Percentiles rank a stretch among this genome's conserved stretches.
Evolutionary conservation across 2,888 invertebrate genomes (phyloP).

Genomic region (Tupiocoris notatus): DNA sequence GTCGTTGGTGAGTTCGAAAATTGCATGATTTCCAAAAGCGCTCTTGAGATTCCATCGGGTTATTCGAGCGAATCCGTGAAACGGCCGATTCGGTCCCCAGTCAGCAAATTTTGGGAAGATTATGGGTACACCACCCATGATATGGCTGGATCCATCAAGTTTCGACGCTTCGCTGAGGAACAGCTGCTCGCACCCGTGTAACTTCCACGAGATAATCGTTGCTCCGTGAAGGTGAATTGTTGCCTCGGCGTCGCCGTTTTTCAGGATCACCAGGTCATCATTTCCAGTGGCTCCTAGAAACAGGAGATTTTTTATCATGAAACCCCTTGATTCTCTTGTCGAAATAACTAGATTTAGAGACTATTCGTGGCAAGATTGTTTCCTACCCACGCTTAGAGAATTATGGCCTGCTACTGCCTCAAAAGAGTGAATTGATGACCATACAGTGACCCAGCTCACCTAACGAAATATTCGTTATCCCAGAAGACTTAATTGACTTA

Average conservation of each 20-base stretch:
- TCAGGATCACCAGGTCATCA: neutral
- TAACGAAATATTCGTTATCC: too few species aligned
- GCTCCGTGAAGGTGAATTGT: conserved; percentile 12
- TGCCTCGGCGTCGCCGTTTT: conserved; percentile 12
- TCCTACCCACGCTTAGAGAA: too few species aligned
- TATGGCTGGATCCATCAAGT: conserved; percentile 14
- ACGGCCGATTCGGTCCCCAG: conserved; percentile 22
- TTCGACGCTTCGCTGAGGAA: conserved; percentile 26
- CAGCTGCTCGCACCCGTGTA: conserved; percentile 10
- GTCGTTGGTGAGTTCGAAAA: conserved; percentile 7
- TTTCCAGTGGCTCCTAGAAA: neutral
- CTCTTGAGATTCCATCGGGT: neutral
- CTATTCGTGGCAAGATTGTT: too few species aligned
- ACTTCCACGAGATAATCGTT: conserved; percentile 24
- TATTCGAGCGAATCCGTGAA: conserved; percentile 26
- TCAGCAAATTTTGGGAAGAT: conserved; percentile 33
- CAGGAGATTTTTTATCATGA: too few species aligned
- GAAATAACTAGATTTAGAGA: too few species aligned
- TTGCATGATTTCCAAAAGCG: neutral
- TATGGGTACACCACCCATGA: conserved; percentile 31
- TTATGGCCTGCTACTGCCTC: too few species aligned
- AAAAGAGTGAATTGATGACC: too few species aligned
- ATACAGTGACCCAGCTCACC: too few species aligned
- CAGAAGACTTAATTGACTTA: too few species aligned
- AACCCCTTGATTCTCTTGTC: too few species aligned